Percentiles rank a stretch among this genome's conserved stretches.
Evolutionary conservation across 1,140 invertebrate species (phyloP).

Genomic region (Drosophila nigromelanica): DNA sequence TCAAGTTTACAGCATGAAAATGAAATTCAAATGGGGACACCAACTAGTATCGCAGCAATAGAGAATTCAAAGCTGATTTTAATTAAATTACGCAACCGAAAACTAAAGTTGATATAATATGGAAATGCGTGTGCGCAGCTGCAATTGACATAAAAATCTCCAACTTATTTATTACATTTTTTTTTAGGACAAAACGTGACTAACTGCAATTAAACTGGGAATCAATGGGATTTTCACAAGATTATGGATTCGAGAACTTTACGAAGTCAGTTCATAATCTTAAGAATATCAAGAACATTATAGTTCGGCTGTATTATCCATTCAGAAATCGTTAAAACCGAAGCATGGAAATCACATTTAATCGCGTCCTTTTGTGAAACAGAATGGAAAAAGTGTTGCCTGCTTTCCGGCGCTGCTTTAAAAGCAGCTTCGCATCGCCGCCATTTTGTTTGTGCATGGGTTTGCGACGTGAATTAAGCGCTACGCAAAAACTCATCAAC

Average conservation of each 20-base stretch:
- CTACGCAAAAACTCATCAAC: conserved; percentile 51
- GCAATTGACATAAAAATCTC: neutral
- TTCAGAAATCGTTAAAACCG: too few species aligned
- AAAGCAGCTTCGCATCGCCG: conserved; percentile 35
- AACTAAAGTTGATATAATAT: neutral
- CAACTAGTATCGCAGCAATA: neutral
- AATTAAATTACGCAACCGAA: conserved; percentile 2
- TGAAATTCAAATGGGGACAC: conserved; percentile 2
- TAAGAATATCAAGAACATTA: too few species aligned
- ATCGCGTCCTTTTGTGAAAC: too few species aligned
- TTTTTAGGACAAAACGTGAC: too few species aligned
- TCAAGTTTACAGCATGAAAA: conserved; percentile 2
- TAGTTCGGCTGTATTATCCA: too few species aligned
- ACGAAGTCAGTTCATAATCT: too few species aligned
- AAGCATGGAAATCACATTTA: too few species aligned
- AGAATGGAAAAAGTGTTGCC: conserved; percentile 25
- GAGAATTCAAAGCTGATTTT: neutral
- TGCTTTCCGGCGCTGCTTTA: conserved; percentile 42
- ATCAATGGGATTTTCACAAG: too few species aligned
- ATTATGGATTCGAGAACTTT: too few species aligned
- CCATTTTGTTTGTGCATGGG: conserved; percentile 53
- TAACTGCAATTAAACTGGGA: neutral
- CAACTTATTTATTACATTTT: neutral
- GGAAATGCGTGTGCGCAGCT: neutral
- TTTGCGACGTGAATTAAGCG: conserved; percentile 37